Evolutionary conservation across 2,888 invertebrate genomes (phyloP), one percentile per base, ranked within the genome.

Genomic region (Strigamia maritima): DNA sequence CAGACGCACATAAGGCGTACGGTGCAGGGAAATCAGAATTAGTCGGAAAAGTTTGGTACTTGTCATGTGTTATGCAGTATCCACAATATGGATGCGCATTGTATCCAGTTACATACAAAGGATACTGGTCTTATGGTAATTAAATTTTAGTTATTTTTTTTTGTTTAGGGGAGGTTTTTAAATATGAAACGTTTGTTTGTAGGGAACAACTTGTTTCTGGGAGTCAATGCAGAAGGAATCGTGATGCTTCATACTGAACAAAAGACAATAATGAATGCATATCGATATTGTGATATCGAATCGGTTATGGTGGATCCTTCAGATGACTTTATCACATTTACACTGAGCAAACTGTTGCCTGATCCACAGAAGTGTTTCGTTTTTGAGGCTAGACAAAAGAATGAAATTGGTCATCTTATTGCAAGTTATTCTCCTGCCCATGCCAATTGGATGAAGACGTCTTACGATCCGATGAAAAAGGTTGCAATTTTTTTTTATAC

Each of bases 41-140:
- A 70, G 94, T 95, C 0, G 94, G 96, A 22, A 97, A 97, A 87
- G 95, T 96, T 26, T 88, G 97, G 82, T 97, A 97, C 86, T 87
- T 97, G 81, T 94, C 95, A 0, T 96, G 96, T 84, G 97, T 97
- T 6, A 97, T 97, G 94, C 97, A 97, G 86, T 97, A 96, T 86
- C 96, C 97, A 0, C 89, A 97, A 0, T 95, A 94, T 82, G 95
- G 95, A 7, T 93, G 94, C 80, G 94, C 94, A 49, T 89, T 93
- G 84, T 95, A 93, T 87, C 92, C 92, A 14, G 97, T 97, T 80
- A 93, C 93, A 0, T 97, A 97, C 86, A 91, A 95, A 82, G 97
- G 97, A 16, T 95, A 95, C 84, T 96, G 96, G 94, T 93, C 94
- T 6, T 96, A 95, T 84, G 95, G 93, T 87, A 86, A 49, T 19